Evolutionary conservation across 92 coral and sea anemone species (phyloP).

Genomic region (Epizoanthus scotinus): DNA sequence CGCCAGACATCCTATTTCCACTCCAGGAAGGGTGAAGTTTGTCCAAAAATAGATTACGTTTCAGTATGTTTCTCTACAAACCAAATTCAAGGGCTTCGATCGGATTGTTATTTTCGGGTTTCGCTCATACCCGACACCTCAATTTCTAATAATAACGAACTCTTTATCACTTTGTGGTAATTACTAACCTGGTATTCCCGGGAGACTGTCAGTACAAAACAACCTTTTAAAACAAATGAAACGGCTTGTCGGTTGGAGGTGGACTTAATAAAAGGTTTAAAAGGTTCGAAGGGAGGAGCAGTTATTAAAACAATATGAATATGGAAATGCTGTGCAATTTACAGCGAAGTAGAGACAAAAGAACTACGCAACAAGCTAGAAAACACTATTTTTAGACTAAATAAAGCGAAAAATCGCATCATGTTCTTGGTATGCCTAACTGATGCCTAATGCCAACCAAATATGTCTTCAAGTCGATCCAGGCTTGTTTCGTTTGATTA

Average conservation of each 20-base stretch:
- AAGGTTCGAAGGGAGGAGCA: constrained; percentile 1
- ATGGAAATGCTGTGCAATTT: not conserved
- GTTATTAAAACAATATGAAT: constrained; percentile 8
- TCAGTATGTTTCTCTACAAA: too few species aligned
- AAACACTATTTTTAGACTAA: not conserved
- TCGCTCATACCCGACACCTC: constrained; percentile 17
- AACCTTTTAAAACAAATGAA: constrained; percentile 34
- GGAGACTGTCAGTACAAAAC: constrained; percentile 9
- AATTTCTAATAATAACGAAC: constrained; percentile 2
- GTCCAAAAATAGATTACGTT: too few species aligned
- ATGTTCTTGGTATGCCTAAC: too few species aligned
- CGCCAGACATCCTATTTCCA: not conserved
- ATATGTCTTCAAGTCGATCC: too few species aligned
- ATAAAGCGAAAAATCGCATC: constrained; percentile 4
- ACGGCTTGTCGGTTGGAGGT: constrained; percentile 18
- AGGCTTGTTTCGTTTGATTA: too few species aligned
- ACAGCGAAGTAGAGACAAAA: constrained; percentile 5
- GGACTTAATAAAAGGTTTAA: not conserved
- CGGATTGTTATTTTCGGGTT: not conserved
- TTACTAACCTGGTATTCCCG: constrained; percentile 27
- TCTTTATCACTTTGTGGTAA: constrained; percentile 5
- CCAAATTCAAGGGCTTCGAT: too few species aligned
- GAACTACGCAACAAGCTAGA: constrained; percentile 11
- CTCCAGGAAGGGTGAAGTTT: not conserved
- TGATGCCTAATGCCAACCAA: too few species aligned